These are phyloP conservation scores for Reticulitermes lucifugus DNA, from an alignment of 2,888 invertebrate species.

Conservation along the genomic window DNA sequence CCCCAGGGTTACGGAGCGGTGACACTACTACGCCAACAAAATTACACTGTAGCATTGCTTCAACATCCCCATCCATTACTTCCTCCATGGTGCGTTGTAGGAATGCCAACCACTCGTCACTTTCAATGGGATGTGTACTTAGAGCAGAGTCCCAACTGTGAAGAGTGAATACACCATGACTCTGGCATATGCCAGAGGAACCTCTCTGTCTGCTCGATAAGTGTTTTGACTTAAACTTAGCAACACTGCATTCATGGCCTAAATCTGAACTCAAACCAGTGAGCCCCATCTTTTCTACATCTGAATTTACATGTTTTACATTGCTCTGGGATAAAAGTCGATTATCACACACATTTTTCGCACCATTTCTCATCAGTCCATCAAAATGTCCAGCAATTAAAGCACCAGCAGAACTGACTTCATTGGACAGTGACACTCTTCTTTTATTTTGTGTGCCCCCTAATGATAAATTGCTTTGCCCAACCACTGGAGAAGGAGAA, in stretches of 20 bases:
- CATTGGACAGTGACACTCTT: neutral
- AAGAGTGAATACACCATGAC: conserved; percentile 18
- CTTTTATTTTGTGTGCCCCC: neutral
- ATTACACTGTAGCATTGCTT: conserved; percentile 74
- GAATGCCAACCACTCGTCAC: conserved; percentile 90
- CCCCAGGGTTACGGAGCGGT: conserved; percentile 73
- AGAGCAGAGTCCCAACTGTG: conserved; percentile 14
- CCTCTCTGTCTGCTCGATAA: neutral
- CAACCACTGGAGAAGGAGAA: neutral
- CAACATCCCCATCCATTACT: conserved; percentile 82
- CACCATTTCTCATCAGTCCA: neutral
- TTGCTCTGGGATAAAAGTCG: neutral
- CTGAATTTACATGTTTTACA: neutral
- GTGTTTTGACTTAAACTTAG: neutral
- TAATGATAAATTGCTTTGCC: neutral
- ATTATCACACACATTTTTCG: neutral
- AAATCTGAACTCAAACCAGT: neutral
- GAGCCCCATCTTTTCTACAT: neutral
- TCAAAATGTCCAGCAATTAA: neutral
- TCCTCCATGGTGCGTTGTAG: conserved; percentile 84
- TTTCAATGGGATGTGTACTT: conserved; percentile 69
- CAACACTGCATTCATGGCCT: neutral
- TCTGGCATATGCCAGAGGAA: neutral
- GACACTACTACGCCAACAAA: conserved; percentile 72
- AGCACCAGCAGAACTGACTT: neutral